Percentiles rank a stretch among this genome's conserved stretches.
phyloP scores from a whole-genome alignment of 1,140 invertebrate species.

The Ceratosolen fusciceps region DNA sequence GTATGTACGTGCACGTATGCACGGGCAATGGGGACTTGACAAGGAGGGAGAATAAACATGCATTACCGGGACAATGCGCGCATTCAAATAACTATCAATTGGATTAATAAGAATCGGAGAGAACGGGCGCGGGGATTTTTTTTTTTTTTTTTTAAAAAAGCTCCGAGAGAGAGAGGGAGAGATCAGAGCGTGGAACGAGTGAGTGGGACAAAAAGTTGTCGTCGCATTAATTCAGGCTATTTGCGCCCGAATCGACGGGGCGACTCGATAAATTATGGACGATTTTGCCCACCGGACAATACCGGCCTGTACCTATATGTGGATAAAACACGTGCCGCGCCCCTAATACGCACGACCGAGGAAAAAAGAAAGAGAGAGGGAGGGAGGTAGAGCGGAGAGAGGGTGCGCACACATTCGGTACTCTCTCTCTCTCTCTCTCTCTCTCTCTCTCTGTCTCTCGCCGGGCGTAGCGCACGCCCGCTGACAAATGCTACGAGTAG shows the following conservation, averaged over 20 bases:
- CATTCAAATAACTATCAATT: slow-evolving; percentile 21
- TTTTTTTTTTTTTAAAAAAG: no score
- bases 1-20: no score
- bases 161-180: neutral
- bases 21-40: neutral
- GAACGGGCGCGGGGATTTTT: no score
- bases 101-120: neutral
- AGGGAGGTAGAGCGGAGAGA: no score
- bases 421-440: neutral
- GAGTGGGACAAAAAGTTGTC: neutral
- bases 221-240: slow-evolving; percentile 40
- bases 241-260: slow-evolving; percentile 22
- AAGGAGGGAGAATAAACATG: slow-evolving; percentile 12
- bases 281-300: slow-evolving; percentile 31
- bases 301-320: slow-evolving; percentile 52
- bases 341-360: slow-evolving; percentile 51
- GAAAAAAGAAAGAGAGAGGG: slow-evolving; percentile 64
- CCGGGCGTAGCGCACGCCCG: slow-evolving; percentile 27
- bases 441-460: neutral
- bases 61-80: neutral
- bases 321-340: slow-evolving; percentile 54
- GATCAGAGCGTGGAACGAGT: neutral
- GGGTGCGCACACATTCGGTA: neutral
- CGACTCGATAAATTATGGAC: slow-evolving; percentile 40
- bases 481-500: slow-evolving; percentile 63